Evolutionary conservation across 2,113 vertebrate genomes (phyloP).

Genomic region (Phalacrocorax brasilianus): DNA sequence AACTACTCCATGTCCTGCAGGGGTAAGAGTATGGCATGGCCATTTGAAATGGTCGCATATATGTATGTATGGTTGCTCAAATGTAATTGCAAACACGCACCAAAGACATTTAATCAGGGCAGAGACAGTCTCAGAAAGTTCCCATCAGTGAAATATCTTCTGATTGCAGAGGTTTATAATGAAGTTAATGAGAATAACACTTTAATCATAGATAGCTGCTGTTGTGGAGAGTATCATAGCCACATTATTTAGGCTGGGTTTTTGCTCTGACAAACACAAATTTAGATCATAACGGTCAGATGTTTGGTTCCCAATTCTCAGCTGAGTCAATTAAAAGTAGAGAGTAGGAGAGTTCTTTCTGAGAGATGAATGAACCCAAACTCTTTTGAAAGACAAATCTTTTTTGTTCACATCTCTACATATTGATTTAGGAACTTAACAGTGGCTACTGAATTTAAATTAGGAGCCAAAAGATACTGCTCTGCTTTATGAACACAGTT

Average conservation of each 20-base stretch:
- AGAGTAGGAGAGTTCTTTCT: slow-evolving; percentile 16
- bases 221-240: neutral
- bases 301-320: slow-evolving; percentile 44
- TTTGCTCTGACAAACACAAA: slow-evolving; percentile 27
- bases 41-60: neutral
- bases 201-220: slow-evolving; percentile 35
- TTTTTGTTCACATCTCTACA: neutral
- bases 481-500: slow-evolving; percentile 17
- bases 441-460: slow-evolving; percentile 52
- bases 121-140: neutral
- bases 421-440: slow-evolving; percentile 48
- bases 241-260: slow-evolving; percentile 5
- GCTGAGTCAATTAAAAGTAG: slow-evolving; percentile 50
- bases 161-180: slow-evolving; percentile 24
- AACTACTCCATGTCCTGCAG: neutral
- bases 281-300: slow-evolving; percentile 32
- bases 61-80: neutral
- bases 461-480: slow-evolving; percentile 28
- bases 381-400: slow-evolving; percentile 30
- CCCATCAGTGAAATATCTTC: neutral
- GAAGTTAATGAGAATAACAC: slow-evolving; percentile 34
- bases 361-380: slow-evolving; percentile 24
- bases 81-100: neutral
- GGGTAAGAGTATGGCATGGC: neutral
- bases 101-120: neutral